Base-by-base conservation (phyloP, 2,113 vertebrate genomes). In the Oriolus oriolus region DNA sequence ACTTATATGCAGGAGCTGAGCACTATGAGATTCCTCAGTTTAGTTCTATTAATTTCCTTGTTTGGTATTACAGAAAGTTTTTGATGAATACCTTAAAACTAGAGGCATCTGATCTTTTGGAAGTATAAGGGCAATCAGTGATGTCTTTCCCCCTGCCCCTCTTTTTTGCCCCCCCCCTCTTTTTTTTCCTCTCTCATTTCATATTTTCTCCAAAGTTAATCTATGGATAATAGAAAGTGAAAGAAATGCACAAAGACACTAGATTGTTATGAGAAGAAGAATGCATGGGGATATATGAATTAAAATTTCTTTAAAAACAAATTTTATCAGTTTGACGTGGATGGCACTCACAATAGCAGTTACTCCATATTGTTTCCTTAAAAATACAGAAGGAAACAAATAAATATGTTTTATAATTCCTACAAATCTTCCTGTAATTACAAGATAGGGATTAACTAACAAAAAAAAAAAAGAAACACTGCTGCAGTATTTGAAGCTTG, bases 151-250 rank as follows among this genome's bases (percentile, higher is more conserved):
- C 13, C 44, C 4, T 41, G 41, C 8, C 1, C 3, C 2, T 3
- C 7, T 20, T 8, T 59, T 28, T 39, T 39, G 9, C 39, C 8
- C 1, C 3, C 2, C 7, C 5, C 1, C 6, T 0, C 5, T 24
- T 16, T 35, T 24, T 49, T 7, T 4, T 0, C 2, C 11, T 39
- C 18, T 41, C 18, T 63, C 9, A 60, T 56, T 47, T 69, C 1
- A 41, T 35, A 64, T 76, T 84, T 73, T 90, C 30, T 94, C n/a
- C 19, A 11, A 74, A 84, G 30, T 71, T 52, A 39, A 69, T 52
- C 18, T 37, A 26, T 2, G 3, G 16, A 50, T 24, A 86, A 64
- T 7, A 71, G 69, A 47, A 81, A 33, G n/a, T 31, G 11, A 87
- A 81, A 61, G 44, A 49, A 84, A 70, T 4, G 11, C 33, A 17